Percentiles rank a stretch among this genome's conserved stretches.
Conservation (phyloP, 2,797 vertebrate species). For the Channa striata region DNA sequence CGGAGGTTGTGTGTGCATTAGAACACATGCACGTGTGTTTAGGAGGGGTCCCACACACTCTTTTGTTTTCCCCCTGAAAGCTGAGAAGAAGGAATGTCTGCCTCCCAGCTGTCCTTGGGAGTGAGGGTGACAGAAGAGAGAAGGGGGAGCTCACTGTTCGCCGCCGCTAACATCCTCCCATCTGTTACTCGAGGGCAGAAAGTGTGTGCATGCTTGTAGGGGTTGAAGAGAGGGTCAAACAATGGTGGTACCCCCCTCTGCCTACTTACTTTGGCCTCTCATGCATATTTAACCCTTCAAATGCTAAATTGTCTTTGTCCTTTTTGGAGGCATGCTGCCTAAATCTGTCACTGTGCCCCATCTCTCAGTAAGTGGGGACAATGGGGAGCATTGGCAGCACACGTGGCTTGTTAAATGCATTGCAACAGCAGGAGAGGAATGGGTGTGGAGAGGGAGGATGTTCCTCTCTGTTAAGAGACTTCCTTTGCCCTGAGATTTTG, state of each 20-base stretch:
- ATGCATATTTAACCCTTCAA: constrained; percentile 81
- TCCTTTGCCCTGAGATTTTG: constrained; percentile 48
- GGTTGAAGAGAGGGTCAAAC: constrained; percentile 63
- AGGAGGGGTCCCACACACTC: constrained; percentile 72
- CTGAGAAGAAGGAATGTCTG: constrained; percentile 83
- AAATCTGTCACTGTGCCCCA: constrained; percentile 68
- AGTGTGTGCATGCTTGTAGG: constrained; percentile 42
- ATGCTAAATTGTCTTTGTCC: constrained; percentile 78
- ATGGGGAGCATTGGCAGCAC: constrained; percentile 69
- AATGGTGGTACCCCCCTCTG: constrained; percentile 54
- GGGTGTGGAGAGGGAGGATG: constrained; percentile 50
- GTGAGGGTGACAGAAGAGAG: constrained; percentile 55
- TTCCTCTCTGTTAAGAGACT: constrained; percentile 51
- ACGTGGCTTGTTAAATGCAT: constrained; percentile 74
- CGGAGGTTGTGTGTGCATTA: constrained; percentile 33
- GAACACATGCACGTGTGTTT: constrained; percentile 75
- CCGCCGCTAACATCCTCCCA: constrained; percentile 70
- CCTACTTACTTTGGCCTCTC: constrained; percentile 57
- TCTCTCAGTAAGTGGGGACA: constrained; percentile 60
- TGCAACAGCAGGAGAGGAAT: constrained; percentile 40
- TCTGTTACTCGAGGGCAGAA: constrained; percentile 67
- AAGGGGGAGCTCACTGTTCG: constrained; percentile 60
- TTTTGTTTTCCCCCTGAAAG: constrained; percentile 82
- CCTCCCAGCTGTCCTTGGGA: constrained; percentile 83
- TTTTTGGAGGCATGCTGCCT: constrained; percentile 69